A percentile compares a stretch with the other conserved stretches of the same genome.
Conservation (phyloP, 2,888 invertebrate species). For the Eupsilia transversa region DNA sequence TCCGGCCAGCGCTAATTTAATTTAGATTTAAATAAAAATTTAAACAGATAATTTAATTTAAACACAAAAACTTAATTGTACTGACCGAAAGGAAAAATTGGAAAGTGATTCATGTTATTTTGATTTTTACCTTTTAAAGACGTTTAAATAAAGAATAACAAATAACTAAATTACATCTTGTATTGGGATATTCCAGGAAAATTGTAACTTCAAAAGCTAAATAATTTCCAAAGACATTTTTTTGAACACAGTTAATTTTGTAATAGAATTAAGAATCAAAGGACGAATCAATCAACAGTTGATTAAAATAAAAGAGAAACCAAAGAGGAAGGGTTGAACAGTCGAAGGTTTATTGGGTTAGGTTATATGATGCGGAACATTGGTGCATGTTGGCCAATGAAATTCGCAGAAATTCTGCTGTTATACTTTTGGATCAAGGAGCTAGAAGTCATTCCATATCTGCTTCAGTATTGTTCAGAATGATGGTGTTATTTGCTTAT, state of each 20-base stretch:
- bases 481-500: neutral
- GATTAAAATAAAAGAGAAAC: conserved; percentile 75
- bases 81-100: neutral
- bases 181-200: neutral
- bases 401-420: conserved; percentile 39
- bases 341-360: too few species aligned
- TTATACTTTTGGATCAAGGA: neutral
- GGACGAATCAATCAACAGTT: conserved; percentile 69
- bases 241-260: conserved; percentile 23
- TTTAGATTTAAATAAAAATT: too few species aligned
- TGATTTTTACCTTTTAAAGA: neutral
- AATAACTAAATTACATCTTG: conserved; percentile 2
- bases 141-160: neutral
- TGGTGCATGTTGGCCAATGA: conserved; percentile 60
- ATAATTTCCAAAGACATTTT: conserved; percentile 20
- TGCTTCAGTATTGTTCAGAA: neutral
- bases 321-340: conserved; percentile 69
- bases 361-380: conserved; percentile 69
- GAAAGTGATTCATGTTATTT: neutral
- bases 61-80: neutral
- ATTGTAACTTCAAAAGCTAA: conserved; percentile 17
- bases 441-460: neutral
- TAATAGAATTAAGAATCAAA: conserved; percentile 57
- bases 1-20: too few species aligned
- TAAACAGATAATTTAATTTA: too few species aligned